Conservation (phyloP, 2,797 vertebrate genomes). For the Anabacerthia variegaticeps region DNA sequence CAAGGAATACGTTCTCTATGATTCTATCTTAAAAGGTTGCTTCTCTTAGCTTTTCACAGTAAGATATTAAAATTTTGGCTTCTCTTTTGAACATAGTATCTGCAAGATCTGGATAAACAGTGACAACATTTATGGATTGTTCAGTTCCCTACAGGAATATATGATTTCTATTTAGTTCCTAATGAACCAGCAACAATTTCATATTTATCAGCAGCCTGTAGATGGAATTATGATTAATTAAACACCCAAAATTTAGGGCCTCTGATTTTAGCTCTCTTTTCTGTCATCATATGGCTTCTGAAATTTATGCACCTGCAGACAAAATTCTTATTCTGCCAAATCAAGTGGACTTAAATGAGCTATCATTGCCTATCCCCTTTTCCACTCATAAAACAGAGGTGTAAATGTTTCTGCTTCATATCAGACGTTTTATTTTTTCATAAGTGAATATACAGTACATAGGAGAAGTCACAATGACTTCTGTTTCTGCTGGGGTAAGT, state of each 20-base stretch:
- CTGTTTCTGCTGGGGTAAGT: neutral
- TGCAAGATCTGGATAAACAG: neutral
- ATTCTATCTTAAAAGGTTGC: neutral
- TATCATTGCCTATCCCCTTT: neutral
- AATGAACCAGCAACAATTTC: neutral
- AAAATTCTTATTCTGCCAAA: neutral
- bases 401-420: neutral
- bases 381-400: neutral
- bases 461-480: neutral
- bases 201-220: neutral
- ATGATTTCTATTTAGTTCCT: neutral
- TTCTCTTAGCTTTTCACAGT: neutral
- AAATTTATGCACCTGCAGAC: neutral
- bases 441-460: neutral
- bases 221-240: neutral
- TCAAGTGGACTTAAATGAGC: neutral
- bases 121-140: neutral
- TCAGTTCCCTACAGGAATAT: neutral
- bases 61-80: neutral
- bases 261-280: neutral
- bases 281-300: neutral
- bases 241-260: neutral
- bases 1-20: neutral
- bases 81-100: neutral
- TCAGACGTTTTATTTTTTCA: neutral